Base-by-base conservation (phyloP, 1,140 invertebrate species). In the Bilobella aurantiaca region DNA sequence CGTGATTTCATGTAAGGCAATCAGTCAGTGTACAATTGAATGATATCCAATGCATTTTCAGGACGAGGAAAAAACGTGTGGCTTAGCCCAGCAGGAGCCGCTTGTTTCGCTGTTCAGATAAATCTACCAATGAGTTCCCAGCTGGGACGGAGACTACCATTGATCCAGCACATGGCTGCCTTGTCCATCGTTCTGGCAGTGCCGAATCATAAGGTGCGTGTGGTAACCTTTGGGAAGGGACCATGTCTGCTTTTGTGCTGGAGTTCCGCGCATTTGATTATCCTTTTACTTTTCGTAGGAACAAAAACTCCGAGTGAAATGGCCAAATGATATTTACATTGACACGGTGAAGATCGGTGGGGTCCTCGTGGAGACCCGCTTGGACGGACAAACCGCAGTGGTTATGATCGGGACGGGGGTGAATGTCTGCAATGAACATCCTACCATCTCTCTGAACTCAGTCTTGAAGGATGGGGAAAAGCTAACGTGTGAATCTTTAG, bases 251-350 rank as follows among this genome's bases (percentile, higher is more conserved):
- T 63, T 14, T 64, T 21, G n/a, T 14, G 8, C 64, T 47, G 57
- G 21, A 21, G 12, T 0, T 47, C 1, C 21, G 3, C 12, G n/a
- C 21, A 56, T 21, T 57, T 58, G 30, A 56, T 30, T 46, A n/a
- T n/a, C n/a, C n/a, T 56, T 28, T 69, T 62, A 69, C n/a, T 63
- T 65, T 74, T 8, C 34, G 25, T 75, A 89, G 85, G 79, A 87
- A 80, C 77, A 87, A 62, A 80, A 86, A 72, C 71, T 90, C 0
- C 75, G 78, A 70, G 75, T 90, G 21, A 98, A 98, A 80, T 98
- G 96, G 95, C 96, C 96, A 27, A 98, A 98, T 79, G 96, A 98
- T 79, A 86, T 98, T 62, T 97, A 96, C 75, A 83, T 82, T 59
- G 81, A 82, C 42, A 78, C 81, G 0, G 78, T 82, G 0, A 98